Evolutionary conservation across 2,113 vertebrate species (phyloP).

Genomic region (Euleptes europaea): DNA sequence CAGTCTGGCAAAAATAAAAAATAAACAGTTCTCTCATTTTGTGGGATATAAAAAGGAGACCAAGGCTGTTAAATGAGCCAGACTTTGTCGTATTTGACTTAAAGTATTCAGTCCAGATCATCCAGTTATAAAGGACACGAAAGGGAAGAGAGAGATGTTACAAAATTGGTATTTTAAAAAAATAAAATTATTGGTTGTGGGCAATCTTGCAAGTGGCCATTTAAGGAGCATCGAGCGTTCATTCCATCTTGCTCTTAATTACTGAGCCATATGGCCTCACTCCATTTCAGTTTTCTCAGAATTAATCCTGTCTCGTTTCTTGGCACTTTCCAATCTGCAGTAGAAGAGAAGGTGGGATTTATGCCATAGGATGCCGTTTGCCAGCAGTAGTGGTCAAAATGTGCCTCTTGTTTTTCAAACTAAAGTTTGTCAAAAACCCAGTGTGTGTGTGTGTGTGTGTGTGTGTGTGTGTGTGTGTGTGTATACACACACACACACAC

Average conservation of each 20-base stretch:
- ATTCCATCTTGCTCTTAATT: not conserved
- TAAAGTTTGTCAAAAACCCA: not conserved
- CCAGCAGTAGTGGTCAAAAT: not conserved
- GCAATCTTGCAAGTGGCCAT: not conserved
- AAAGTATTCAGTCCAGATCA: not conserved
- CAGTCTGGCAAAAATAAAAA: not conserved
- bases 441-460: too few relatives aligned
- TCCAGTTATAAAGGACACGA: not conserved
- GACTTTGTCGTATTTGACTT: not conserved
- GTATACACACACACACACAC: too few relatives aligned
- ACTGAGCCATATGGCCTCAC: not conserved
- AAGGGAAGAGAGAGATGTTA: not conserved
- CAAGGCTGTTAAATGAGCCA: not conserved
- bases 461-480: too few relatives aligned
- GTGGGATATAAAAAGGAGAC: not conserved
- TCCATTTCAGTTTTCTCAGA: conserved; percentile 18
- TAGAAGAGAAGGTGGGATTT: conserved; percentile 20
- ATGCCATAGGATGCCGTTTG: not conserved
- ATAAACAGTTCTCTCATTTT: not conserved
- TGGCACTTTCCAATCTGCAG: conserved; percentile 35
- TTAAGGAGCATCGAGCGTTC: not conserved
- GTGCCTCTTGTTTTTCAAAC: not conserved
- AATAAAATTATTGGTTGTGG: not conserved
- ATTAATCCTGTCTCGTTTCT: conserved; percentile 14
- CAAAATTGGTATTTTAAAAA: not conserved